Base-by-base conservation (phyloP, 2,113 vertebrate species). In the Eleginops maclovinus region DNA sequence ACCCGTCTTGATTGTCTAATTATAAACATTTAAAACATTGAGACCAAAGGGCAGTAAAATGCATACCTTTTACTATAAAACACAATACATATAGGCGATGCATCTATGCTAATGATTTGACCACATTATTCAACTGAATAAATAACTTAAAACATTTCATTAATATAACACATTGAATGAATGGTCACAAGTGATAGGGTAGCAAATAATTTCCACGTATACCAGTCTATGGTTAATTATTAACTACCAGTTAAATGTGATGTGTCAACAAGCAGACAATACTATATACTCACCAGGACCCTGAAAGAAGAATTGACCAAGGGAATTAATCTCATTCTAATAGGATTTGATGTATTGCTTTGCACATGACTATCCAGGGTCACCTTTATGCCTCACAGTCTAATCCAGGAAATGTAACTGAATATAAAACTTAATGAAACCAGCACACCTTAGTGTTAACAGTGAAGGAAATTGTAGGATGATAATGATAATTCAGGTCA, bases 281-380 rank as follows among this genome's bases (percentile, higher is more conserved):
- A 22, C 14, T 46, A 53, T 8, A 0, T 50, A 50, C 66, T 60
- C 66, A 71, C 13, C 22, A 14, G 11, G 19, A 54, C 10, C 63
- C 47, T 17, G 4, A 7, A 8, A 64, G n/a, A 58, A 53, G 54
- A 21, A 15, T 21, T 59, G 44, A 51, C 44, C 15, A 14, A 49
- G 41, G 56, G 47, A 17, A 69, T 69, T 50, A 43, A 50, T 56
- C 44, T 56, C 26, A 19, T 8, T 36, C 14, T 56, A 43, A 75
- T 56, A 55, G n/a, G 11, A 66, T 74, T 72, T 74, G 14, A 46
- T 74, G 8, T 49, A 61, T 53, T 70, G 13, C n/a, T 31, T 70
- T 61, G 64, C 40, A 70, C 70, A 74, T 31, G 58, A 14, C n/a
- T 77, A 49, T 77, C 9, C 65, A 56, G 22, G 64, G 54, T 62